Conservation (phyloP, 2,113 vertebrate genomes). For the Lutjanus erythropterus region DNA sequence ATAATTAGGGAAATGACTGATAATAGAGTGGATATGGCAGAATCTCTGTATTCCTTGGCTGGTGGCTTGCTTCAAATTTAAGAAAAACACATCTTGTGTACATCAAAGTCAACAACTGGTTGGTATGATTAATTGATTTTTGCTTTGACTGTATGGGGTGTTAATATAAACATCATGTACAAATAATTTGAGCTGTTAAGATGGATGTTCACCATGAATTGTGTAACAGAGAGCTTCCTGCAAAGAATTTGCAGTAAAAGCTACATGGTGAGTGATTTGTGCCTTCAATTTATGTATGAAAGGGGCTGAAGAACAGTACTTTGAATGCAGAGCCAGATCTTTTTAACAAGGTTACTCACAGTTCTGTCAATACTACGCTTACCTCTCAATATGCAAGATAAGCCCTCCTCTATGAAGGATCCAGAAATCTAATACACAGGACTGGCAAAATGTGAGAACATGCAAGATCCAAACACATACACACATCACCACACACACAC, state of each 20-base stretch:
- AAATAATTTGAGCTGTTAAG: neutral
- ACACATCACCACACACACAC: constrained; percentile 33
- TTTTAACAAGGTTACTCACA: constrained; percentile 64
- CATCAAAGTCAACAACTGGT: neutral
- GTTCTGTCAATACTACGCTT: constrained; percentile 63
- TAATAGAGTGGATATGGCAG: neutral
- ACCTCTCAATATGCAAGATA: constrained; percentile 63
- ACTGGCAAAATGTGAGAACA: constrained; percentile 47
- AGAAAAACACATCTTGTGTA: no score
- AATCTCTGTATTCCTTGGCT: neutral
- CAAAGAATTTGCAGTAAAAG: neutral
- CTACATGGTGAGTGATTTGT: constrained; percentile 27
- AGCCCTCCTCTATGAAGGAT: constrained; percentile 54
- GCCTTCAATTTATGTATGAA: constrained; percentile 30
- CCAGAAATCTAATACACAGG: constrained; percentile 57
- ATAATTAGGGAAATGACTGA: neutral
- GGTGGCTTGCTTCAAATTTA: neutral
- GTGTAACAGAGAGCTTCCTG: neutral
- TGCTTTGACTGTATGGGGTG: neutral
- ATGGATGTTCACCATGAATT: neutral
- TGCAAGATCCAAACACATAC: constrained; percentile 39
- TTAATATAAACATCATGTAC: neutral
- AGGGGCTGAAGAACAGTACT: constrained; percentile 14
- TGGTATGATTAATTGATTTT: neutral
- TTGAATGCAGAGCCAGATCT: constrained; percentile 28